Conservation (phyloP, 2,888 invertebrate genomes). For the Ochropleura plecta region DNA sequence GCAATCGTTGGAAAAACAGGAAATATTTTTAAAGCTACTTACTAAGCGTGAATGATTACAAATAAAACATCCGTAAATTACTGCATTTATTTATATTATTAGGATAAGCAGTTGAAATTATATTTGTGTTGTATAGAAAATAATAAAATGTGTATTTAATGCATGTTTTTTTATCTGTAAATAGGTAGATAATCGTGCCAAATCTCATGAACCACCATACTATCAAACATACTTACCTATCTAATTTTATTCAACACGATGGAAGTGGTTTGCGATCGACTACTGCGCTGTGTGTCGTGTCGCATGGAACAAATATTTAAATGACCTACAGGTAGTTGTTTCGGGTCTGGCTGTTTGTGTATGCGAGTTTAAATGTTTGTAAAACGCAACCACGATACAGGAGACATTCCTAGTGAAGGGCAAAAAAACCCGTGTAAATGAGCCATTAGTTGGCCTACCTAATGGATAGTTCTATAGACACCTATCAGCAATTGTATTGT, state of each 20-base stretch:
- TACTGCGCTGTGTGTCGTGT: no score
- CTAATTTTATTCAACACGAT: no score
- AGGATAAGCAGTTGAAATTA: background rate
- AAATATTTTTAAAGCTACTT: constrained; percentile 17
- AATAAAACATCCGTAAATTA: constrained; percentile 8
- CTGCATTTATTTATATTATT: background rate
- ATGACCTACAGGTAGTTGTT: no score
- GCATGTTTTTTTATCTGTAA: background rate
- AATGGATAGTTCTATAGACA: background rate
- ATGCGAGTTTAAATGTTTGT: no score
- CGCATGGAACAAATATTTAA: no score
- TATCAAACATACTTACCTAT: no score
- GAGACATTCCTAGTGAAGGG: no score
- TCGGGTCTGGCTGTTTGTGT: no score
- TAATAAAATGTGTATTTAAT: background rate
- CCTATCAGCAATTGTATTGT: background rate
- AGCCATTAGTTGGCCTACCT: background rate
- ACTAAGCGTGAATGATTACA: constrained; percentile 6
- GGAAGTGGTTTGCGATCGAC: no score
- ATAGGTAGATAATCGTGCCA: background rate
- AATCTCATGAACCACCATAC: no score
- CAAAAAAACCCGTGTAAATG: no score
- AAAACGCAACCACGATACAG: no score
- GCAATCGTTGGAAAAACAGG: constrained; percentile 25
- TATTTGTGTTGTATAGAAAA: background rate